phyloP scores from a whole-genome alignment of 1,140 invertebrate species.

The Babylonia areolata region DNA sequence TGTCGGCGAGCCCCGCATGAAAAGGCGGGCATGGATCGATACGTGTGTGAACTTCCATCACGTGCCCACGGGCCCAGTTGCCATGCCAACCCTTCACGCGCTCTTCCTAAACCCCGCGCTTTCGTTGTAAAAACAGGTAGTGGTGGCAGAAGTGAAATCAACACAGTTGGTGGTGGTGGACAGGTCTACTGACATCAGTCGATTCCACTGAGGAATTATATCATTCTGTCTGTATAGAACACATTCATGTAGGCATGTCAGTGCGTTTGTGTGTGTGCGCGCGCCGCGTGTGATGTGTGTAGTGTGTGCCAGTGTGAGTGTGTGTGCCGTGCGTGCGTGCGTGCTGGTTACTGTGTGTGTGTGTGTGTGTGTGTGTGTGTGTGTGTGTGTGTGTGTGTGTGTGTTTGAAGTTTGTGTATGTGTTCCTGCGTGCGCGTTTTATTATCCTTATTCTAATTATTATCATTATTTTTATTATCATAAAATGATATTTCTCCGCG shows the following conservation, averaged over 20 bases:
- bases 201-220: not conserved
- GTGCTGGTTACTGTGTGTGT: conserved; percentile 26
- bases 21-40: not conserved
- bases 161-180: not conserved
- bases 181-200: too few relatives aligned
- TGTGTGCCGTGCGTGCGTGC: conserved; percentile 30
- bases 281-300: too few relatives aligned
- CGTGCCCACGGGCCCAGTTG: not conserved
- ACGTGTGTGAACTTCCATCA: not conserved
- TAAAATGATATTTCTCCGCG: not conserved
- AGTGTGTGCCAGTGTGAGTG: conserved; percentile 29
- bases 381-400: not conserved
- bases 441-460: too few relatives aligned
- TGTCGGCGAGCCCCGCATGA: not conserved
- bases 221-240: not conserved
- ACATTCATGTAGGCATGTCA: not conserved
- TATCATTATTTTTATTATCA: too few relatives aligned
- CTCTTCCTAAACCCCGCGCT: not conserved
- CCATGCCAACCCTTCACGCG: not conserved
- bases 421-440: not conserved
- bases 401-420: not conserved
- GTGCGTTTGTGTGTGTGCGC: conserved; percentile 33
- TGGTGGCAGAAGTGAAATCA: not conserved
- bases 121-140: not conserved
- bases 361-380: conserved; percentile 1